Evolutionary conservation across 2,797 vertebrate genomes (phyloP).

Genomic region (Iguana delicatissima): DNA sequence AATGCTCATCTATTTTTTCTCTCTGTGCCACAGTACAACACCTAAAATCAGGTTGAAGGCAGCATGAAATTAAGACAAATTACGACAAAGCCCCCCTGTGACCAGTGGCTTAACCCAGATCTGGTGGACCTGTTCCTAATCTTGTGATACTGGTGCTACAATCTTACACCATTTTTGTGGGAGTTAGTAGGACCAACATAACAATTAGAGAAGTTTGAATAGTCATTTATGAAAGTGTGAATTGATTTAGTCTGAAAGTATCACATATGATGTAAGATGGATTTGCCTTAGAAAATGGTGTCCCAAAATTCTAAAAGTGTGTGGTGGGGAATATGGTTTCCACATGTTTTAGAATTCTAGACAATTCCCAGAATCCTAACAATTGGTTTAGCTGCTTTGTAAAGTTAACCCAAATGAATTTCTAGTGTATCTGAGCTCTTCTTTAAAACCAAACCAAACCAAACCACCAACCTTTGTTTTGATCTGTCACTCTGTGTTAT

Average conservation of each 20-base stretch:
- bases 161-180: background rate
- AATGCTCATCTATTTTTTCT: background rate
- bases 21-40: background rate
- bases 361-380: too few species aligned
- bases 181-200: background rate
- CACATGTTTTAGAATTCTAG: too few species aligned
- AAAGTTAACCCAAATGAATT: background rate
- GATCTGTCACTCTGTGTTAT: background rate
- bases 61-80: background rate
- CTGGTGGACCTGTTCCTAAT: background rate
- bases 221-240: background rate
- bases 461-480: background rate
- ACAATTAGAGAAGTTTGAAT: background rate
- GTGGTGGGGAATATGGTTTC: background rate
- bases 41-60: background rate
- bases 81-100: background rate
- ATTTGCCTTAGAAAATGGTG: conserved; percentile 5
- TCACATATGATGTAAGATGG: background rate
- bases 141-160: background rate
- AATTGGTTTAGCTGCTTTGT: background rate
- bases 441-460: too few species aligned
- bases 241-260: background rate
- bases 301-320: background rate
- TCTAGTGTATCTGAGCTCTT: background rate
- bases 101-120: background rate